Conservation (phyloP, 2,113 vertebrate genomes). For the Diadophis punctatus region DNA sequence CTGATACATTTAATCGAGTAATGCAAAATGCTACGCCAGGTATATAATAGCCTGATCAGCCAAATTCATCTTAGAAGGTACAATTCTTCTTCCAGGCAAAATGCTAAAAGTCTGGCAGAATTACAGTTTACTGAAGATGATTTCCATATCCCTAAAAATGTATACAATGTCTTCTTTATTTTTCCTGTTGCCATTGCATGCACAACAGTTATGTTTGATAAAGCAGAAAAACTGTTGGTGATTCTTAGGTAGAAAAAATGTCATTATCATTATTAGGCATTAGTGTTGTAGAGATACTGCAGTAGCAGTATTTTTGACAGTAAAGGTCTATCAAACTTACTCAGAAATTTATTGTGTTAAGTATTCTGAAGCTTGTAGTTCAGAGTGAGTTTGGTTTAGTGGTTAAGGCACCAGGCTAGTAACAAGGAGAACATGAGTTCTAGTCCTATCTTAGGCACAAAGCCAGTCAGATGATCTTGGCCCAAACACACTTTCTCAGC, state of each 20-base stretch:
- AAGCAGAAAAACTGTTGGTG: background rate
- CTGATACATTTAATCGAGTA: background rate
- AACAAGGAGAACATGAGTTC: too few species aligned
- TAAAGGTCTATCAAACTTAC: background rate
- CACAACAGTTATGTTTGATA: background rate
- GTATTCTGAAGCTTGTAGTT: background rate
- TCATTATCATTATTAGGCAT: background rate
- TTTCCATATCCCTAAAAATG: background rate
- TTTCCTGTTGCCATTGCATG: background rate
- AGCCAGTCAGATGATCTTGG: too few species aligned
- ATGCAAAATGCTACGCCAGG: background rate
- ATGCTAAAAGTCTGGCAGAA: background rate
- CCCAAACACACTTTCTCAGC: too few species aligned
- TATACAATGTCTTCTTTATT: background rate
- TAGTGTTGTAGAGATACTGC: background rate
- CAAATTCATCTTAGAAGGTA: background rate
- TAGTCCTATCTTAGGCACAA: too few species aligned
- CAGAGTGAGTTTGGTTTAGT: too few species aligned
- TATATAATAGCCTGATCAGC: background rate
- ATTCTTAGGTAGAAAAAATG: background rate
- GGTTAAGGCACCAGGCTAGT: too few species aligned
- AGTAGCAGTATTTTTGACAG: background rate
- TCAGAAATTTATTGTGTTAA: background rate
- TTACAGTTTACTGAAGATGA: background rate
- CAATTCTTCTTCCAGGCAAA: background rate